Base-by-base conservation (phyloP, 2,797 vertebrate species). In the Channallabes apus region DNA sequence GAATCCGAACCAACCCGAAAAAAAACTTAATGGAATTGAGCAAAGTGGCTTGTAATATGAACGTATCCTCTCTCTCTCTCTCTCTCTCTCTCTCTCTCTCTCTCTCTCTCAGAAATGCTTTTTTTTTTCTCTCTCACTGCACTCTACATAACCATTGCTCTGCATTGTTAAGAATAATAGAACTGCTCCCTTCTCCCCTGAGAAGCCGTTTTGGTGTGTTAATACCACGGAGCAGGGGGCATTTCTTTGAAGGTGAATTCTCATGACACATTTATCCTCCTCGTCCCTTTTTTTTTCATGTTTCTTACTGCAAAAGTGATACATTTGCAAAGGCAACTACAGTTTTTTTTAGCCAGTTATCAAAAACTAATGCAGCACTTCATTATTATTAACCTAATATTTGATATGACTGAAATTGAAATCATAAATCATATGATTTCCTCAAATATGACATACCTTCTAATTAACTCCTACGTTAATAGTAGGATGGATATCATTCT, bases 131-230 rank as follows among this genome's bases (percentile, higher is more conserved):
- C 54, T 14, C 17, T 65, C 93, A 93, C 93, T 92, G 91, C 91
- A 91, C 90, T 89, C 91, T 92, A 92, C 90, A 94, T 94, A 95
- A 91, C 91, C 92, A 94, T 93, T 91, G 93, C 93, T 82, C 93
- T 95, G 94, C 94, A 93, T 95, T 96, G 94, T 94, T 93, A 94
- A 94, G 93, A 94, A 94, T 95, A 95, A 95, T 95, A 95, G 94
- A 94, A 94, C 91, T 20, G 83, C 92, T 92, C 90, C 93, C 91
- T 93, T 92, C 91, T 94, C 90, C 90, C 88, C 0, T 54, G 77
- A 93, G 93, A 95, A 95, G 93, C 93, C 92, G 94, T 95, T 95
- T 94, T 91, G 91, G 93, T 91, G 91, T 92, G 92, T 93, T 95
- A 95, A 95, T 95, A 93, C 91, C 87, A 86, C 91, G 91, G 92